Conservation (phyloP, 2,888 invertebrate species). For the Cinara cedri region DNA sequence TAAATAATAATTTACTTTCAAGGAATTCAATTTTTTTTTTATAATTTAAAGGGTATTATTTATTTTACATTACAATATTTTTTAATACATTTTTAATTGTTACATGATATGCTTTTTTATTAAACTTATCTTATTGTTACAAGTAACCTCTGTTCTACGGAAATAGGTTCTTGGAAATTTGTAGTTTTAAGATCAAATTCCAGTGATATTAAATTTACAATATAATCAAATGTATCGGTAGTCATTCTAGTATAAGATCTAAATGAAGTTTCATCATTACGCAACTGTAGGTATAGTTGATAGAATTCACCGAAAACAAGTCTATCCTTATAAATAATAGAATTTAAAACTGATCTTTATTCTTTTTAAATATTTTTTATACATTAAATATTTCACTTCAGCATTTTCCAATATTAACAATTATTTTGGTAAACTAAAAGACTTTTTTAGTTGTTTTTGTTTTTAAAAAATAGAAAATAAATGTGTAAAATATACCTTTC, state of each 20-base stretch:
- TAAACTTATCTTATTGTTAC: conserved; percentile 25
- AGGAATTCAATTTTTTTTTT: conserved; percentile 7
- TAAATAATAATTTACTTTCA: conserved; percentile 22
- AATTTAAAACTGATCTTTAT: not conserved
- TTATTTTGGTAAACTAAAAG: conserved; percentile 11
- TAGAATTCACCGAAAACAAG: conserved; percentile 33
- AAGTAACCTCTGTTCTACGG: conserved; percentile 38
- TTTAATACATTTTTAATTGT: conserved; percentile 25
- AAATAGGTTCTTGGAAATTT: conserved; percentile 33
- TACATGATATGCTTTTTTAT: conserved; percentile 7
- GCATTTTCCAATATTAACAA: conserved; percentile 1
- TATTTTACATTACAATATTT: conserved; percentile 22
- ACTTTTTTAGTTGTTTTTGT: conserved; percentile 7
- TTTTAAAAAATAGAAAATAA: not conserved
- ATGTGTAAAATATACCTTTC: not conserved
- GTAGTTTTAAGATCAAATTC: conserved; percentile 19
- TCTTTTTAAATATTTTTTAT: conserved; percentile 29
- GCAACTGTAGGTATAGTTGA: conserved; percentile 22
- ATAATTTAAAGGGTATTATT: conserved; percentile 16
- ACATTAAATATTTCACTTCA: conserved; percentile 11
- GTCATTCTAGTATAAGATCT: conserved; percentile 15
- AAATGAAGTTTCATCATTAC: conserved; percentile 26
- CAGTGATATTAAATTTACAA: conserved; percentile 12
- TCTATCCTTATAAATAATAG: conserved; percentile 28
- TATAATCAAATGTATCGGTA: conserved; percentile 30